phyloP scores from a whole-genome alignment of 2,113 vertebrate species.

The Pan troglodytes region DNA sequence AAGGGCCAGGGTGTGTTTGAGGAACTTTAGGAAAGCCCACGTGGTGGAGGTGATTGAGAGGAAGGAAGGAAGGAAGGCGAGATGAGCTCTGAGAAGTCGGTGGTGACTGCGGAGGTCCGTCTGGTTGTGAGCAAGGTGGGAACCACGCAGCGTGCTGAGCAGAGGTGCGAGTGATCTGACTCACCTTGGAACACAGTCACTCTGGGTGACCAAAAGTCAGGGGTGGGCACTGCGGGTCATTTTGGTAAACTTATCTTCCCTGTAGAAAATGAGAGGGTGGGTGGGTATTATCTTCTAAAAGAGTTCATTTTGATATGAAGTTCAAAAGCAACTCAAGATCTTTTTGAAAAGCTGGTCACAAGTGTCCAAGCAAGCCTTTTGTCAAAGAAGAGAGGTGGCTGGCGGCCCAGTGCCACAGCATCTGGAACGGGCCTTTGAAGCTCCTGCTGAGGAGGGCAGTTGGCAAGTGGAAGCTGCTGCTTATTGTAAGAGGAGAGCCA shows the following conservation, averaged over 20 bases:
- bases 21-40: background rate
- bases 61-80: no score
- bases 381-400: background rate
- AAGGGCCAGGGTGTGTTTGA: background rate
- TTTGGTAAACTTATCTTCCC: background rate
- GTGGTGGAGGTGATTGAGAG: background rate
- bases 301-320: background rate
- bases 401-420: fast-evolving
- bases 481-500: background rate
- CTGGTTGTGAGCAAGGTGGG: no score
- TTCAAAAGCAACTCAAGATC: background rate
- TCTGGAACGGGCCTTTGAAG: background rate
- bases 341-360: background rate
- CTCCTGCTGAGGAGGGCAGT: background rate
- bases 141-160: fast-evolving
- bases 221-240: background rate
- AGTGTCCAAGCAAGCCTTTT: no score
- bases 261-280: background rate
- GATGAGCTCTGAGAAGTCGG: background rate
- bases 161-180: background rate
- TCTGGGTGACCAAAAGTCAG: background rate
- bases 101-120: no score
- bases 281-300: background rate
- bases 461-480: background rate
- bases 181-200: background rate